Evolutionary conservation across 2,888 invertebrate genomes (phyloP).

Genomic region (Mycogona germanica): DNA sequence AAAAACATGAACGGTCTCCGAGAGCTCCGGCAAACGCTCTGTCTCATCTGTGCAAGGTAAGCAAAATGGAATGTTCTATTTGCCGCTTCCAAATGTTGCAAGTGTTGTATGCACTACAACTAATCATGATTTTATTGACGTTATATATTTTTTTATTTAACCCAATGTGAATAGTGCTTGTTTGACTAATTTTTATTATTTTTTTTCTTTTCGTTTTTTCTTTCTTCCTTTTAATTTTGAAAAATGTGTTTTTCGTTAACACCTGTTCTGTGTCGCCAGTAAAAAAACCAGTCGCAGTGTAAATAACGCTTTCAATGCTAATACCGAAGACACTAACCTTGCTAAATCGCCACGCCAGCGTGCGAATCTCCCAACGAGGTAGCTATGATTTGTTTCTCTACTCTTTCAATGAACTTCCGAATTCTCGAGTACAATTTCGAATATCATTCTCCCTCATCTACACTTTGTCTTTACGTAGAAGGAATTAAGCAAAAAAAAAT

Average conservation of each 20-base stretch:
- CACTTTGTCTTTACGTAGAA: too few species aligned
- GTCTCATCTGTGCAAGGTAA: conserved; percentile 9
- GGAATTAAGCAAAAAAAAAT: too few species aligned
- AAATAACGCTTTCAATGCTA: not conserved
- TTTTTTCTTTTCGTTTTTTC: not conserved
- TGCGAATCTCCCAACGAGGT: not conserved
- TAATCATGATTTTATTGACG: too few species aligned
- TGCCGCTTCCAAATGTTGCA: not conserved
- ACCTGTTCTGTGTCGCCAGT: not conserved
- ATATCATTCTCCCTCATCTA: too few species aligned
- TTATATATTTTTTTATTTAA: not conserved
- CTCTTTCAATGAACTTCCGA: too few species aligned
- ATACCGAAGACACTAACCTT: not conserved
- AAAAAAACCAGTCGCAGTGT: not conserved
- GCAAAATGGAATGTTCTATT: not conserved
- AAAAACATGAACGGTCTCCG: not conserved
- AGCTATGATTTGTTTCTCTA: too few species aligned
- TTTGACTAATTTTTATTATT: not conserved
- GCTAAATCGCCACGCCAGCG: not conserved
- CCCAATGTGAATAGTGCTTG: not conserved
- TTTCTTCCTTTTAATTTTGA: not conserved
- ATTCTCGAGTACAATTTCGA: too few species aligned
- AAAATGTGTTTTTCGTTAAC: not conserved
- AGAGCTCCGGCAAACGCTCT: conserved; percentile 2
- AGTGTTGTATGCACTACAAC: not conserved